Conservation (phyloP, 1,140 invertebrate genomes). For the Drosophila seguyi region DNA sequence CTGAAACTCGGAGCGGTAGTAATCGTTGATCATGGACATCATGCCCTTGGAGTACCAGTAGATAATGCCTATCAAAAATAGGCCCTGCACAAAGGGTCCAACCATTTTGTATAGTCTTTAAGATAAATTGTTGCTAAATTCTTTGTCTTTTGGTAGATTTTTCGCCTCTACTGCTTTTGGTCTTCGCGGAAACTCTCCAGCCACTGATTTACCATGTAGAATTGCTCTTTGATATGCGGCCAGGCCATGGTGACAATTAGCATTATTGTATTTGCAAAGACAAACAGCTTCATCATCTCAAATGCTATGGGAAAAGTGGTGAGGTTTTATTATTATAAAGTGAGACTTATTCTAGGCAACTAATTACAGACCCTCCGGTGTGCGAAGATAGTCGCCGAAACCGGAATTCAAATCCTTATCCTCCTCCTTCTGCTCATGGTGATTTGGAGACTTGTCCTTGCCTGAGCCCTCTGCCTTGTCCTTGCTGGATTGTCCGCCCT, state of each 20-base stretch:
- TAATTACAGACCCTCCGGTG: constrained; percentile 80
- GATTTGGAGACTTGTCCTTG: constrained; percentile 36
- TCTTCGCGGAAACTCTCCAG: constrained; percentile 55
- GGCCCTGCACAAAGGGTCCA: constrained; percentile 78
- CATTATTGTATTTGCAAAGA: constrained; percentile 82
- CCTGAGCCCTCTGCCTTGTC: constrained; percentile 38
- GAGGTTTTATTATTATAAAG: background rate
- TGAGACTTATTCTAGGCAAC: background rate
- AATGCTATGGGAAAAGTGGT: constrained; percentile 50
- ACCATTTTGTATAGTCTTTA: constrained; percentile 59
- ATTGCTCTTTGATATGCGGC: constrained; percentile 77
- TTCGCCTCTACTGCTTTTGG: constrained; percentile 21
- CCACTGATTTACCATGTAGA: constrained; percentile 75
- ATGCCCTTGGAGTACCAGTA: constrained; percentile 83
- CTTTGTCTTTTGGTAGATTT: background rate
- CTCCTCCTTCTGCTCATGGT: constrained; percentile 59
- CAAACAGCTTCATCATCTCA: constrained; percentile 85
- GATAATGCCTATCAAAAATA: constrained; percentile 79
- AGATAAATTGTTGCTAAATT: background rate
- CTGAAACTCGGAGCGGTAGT: constrained; percentile 81
- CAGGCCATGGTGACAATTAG: constrained; percentile 83
- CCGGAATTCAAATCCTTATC: constrained; percentile 82
- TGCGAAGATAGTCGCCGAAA: constrained; percentile 81
- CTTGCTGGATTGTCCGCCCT: constrained; percentile 38
- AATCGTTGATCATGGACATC: constrained; percentile 84